These are phyloP conservation scores for Biston stratarius DNA, from an alignment of 2,888 invertebrate species.

Conservation along the genomic window DNA sequence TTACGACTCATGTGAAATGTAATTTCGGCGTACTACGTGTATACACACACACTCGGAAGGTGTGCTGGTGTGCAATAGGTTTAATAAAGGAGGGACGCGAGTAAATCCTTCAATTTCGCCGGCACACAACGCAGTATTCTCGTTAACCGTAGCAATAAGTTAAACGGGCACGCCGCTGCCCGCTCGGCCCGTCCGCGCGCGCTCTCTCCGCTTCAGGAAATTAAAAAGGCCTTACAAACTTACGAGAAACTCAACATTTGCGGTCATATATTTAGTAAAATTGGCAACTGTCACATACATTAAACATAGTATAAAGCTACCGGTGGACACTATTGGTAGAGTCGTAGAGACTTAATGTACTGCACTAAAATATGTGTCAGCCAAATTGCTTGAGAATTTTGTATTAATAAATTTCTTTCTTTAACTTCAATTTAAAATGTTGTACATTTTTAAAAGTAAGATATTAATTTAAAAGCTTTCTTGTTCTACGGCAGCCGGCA, in stretches of 20 bases:
- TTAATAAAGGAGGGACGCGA: slow-evolving; percentile 87
- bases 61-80: slow-evolving; percentile 79
- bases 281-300: slow-evolving; percentile 10
- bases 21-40: slow-evolving; percentile 83
- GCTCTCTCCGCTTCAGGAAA: slow-evolving; percentile 63
- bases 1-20: slow-evolving; percentile 87
- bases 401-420: slow-evolving; percentile 8
- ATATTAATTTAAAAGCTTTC: slow-evolving; percentile 42
- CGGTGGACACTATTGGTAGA: neutral
- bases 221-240: slow-evolving; percentile 63
- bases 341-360: neutral
- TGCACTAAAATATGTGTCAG: neutral
- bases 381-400: slow-evolving; percentile 5
- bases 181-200: slow-evolving; percentile 33
- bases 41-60: slow-evolving; percentile 67
- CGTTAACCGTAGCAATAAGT: slow-evolving; percentile 87
- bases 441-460: slow-evolving; percentile 28
- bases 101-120: slow-evolving; percentile 87
- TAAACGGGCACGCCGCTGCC: slow-evolving; percentile 72
- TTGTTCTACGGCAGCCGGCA: slow-evolving; percentile 43
- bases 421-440: slow-evolving; percentile 21
- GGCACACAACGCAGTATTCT: slow-evolving; percentile 86
- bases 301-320: neutral
- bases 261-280: slow-evolving; percentile 47
- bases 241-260: slow-evolving; percentile 58